Percentiles rank a stretch among this genome's conserved stretches.
phyloP scores from a whole-genome alignment of 2,797 vertebrate genomes.

The Pampus argenteus region DNA sequence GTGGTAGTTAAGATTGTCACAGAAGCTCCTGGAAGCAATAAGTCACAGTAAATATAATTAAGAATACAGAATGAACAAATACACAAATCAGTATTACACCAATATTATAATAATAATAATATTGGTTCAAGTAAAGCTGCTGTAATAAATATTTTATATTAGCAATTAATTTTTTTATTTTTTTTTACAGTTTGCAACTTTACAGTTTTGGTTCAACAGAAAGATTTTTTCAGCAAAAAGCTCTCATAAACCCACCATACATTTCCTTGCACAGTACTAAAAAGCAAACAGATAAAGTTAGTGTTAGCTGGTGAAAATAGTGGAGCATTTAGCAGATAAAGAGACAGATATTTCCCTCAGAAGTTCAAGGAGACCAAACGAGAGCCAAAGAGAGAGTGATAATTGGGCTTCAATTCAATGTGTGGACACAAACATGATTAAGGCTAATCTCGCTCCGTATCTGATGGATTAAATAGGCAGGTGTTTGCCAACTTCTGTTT shows the following conservation, averaged over 20 bases:
- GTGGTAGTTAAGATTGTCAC: slow-evolving; percentile 99
- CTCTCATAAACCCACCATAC: no score
- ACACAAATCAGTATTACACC: neutral
- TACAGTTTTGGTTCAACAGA: no score
- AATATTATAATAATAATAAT: no score
- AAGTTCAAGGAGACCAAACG: no score
- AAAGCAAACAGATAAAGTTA: neutral
- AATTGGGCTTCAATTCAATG: neutral
- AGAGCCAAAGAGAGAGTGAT: no score
- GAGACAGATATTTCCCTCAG: neutral
- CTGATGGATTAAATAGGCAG: neutral
- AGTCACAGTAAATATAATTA: neutral
- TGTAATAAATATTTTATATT: neutral
- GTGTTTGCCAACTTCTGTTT: no score
- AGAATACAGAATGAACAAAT: neutral
- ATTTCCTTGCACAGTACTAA: neutral
- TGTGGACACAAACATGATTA: neutral
- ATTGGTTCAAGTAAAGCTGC: neutral
- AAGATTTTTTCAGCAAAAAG: no score
- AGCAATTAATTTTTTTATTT: neutral
- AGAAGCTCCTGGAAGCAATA: slow-evolving; percentile 93
- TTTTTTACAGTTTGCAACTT: no score
- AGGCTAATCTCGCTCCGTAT: neutral
- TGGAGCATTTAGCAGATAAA: neutral
- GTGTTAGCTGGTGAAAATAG: neutral